Conservation (phyloP, 2,797 vertebrate genomes). For the Capromys pilorides region DNA sequence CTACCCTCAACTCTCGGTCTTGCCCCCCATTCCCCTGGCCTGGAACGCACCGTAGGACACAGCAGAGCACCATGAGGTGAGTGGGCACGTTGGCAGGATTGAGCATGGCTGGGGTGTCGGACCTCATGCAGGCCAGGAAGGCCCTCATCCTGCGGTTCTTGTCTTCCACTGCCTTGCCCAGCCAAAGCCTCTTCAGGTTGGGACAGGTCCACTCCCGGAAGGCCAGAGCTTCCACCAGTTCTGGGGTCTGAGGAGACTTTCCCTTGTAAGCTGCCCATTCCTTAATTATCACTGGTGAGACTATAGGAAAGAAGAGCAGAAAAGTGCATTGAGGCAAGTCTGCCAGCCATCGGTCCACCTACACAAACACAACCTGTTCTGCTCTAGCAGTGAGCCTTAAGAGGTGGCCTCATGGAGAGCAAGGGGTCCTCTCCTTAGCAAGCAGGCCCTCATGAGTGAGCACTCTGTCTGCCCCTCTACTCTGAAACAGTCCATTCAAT, state of each 20-base stretch:
- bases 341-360: not conserved
- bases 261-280: slow-evolving; percentile 98
- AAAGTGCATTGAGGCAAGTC: slow-evolving; percentile 45
- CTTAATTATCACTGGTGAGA: slow-evolving; percentile 94
- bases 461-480: not conserved
- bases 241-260: slow-evolving; percentile 96
- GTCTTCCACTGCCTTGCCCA: slow-evolving; percentile 96
- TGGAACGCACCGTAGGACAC: slow-evolving; percentile 92
- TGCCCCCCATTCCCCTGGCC: not conserved
- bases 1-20: too few species aligned
- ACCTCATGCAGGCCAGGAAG: slow-evolving; percentile 97
- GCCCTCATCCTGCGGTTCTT: slow-evolving; percentile 97
- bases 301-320: slow-evolving; percentile 82
- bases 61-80: slow-evolving; percentile 96
- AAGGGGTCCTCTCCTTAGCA: not conserved
- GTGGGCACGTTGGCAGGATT: slow-evolving; percentile 95
- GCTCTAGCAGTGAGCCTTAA: not conserved
- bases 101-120: slow-evolving; percentile 96
- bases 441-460: not conserved
- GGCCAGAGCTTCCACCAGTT: slow-evolving; percentile 95
- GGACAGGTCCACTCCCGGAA: slow-evolving; percentile 98
- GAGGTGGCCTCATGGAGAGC: not conserved
- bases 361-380: slow-evolving; percentile 31
- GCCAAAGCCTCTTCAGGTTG: slow-evolving; percentile 95
- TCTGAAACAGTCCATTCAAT: not conserved